These are phyloP conservation scores for Poecilia velifera DNA, from an alignment of 2,797 vertebrate genomes.

Conservation along the genomic window DNA sequence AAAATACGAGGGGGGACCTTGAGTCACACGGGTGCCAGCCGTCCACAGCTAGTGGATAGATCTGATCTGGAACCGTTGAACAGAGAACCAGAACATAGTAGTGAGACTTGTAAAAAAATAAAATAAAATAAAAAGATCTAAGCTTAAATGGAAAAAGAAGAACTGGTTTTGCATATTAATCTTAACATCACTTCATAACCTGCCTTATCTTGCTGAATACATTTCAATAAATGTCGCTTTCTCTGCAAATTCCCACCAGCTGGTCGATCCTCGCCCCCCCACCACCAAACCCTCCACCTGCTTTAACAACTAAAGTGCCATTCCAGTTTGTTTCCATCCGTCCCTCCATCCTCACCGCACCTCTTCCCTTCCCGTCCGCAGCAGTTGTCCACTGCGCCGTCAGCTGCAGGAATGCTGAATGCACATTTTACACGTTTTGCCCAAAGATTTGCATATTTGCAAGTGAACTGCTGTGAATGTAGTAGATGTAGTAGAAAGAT, in stretches of 20 bases:
- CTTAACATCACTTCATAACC: slow-evolving; percentile 65
- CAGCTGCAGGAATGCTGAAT: slow-evolving; percentile 72
- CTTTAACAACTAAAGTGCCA: slow-evolving; percentile 47
- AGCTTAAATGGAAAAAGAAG: slow-evolving; percentile 33
- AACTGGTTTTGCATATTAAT: slow-evolving; percentile 45
- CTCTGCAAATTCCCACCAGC: slow-evolving; percentile 45
- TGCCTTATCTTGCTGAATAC: slow-evolving; percentile 49
- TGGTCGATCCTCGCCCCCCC: slow-evolving; percentile 39
- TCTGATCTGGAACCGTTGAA: slow-evolving; percentile 44
- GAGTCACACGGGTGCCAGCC: slow-evolving; percentile 40
- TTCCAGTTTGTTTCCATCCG: slow-evolving; percentile 52
- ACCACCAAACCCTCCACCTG: slow-evolving; percentile 19
- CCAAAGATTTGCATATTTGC: slow-evolving; percentile 83
- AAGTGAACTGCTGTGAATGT: slow-evolving; percentile 78
- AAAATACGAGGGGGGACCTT: slow-evolving; percentile 34
- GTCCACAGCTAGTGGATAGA: slow-evolving; percentile 33
- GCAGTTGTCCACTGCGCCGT: slow-evolving; percentile 73
- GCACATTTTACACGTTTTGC: slow-evolving; percentile 77
- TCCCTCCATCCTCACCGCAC: slow-evolving; percentile 40
- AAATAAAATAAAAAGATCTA: slow-evolving; percentile 8
- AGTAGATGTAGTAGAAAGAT: slow-evolving; percentile 53
- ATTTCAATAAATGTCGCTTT: slow-evolving; percentile 60
- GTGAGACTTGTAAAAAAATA: slow-evolving; percentile 10
- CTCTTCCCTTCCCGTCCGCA: slow-evolving; percentile 61
- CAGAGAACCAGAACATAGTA: slow-evolving; percentile 31